A percentile compares a stretch with the other conserved stretches of the same genome.
phyloP scores from a whole-genome alignment of 2,888 invertebrate species.

The Thereva unica region DNA sequence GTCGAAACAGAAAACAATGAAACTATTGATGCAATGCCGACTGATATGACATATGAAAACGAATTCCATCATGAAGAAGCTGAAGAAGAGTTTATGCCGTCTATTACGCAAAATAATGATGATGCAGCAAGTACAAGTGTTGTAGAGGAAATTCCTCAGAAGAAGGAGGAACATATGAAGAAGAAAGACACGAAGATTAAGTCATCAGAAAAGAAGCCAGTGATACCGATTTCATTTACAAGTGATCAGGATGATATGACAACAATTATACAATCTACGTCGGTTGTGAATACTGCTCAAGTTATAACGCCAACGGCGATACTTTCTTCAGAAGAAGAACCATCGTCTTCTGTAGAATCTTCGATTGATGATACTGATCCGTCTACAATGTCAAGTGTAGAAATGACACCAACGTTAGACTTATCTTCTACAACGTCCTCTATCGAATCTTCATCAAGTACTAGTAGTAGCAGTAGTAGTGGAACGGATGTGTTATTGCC shows the following conservation, averaged over 20 bases:
- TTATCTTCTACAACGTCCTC: conserved; percentile 39
- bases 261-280: conserved; percentile 52
- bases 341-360: conserved; percentile 47
- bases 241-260: conserved; percentile 46
- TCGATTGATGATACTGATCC: conserved; percentile 55
- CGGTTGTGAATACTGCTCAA: conserved; percentile 49
- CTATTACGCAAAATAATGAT: conserved; percentile 40
- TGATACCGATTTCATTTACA: conserved; percentile 51
- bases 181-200: conserved; percentile 53
- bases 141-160: conserved; percentile 43
- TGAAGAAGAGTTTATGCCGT: neutral
- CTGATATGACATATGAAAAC: conserved; percentile 51
- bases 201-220: conserved; percentile 49
- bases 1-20: conserved; percentile 46
- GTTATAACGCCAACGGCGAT: conserved; percentile 51
- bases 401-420: conserved; percentile 39
- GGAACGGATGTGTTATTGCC: conserved; percentile 43
- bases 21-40: conserved; percentile 49
- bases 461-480: conserved; percentile 41
- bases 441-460: conserved; percentile 15
- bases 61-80: conserved; percentile 42
- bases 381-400: conserved; percentile 47
- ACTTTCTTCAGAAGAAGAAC: conserved; percentile 51
- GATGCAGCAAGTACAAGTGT: conserved; percentile 40
- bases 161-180: conserved; percentile 53